phyloP scores from a whole-genome alignment of 2,888 invertebrate genomes.

The Rhagium mordax region DNA sequence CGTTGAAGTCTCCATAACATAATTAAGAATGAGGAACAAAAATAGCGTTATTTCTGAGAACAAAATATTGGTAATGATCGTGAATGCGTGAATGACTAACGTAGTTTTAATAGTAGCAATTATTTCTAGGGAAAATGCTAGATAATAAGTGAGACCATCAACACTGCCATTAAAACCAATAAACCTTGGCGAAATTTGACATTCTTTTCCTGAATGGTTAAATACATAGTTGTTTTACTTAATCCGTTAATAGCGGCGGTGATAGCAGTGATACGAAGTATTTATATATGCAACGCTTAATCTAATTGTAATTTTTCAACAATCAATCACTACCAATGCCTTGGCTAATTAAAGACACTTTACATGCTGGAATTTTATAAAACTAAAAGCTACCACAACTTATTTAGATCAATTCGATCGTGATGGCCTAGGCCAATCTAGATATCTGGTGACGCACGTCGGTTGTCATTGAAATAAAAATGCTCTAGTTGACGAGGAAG shows the following conservation, averaged over 20 bases:
- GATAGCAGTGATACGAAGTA: background rate
- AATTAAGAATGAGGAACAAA: background rate
- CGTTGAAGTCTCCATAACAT: background rate
- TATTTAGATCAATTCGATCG: slow-evolving; percentile 33
- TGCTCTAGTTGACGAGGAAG: slow-evolving; percentile 4
- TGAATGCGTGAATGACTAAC: background rate
- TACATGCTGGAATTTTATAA: slow-evolving; percentile 11
- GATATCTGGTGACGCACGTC: slow-evolving; percentile 24
- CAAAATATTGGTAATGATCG: background rate
- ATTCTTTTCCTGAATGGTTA: slow-evolving; percentile 41
- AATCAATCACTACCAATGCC: slow-evolving; percentile 44
- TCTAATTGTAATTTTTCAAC: slow-evolving; percentile 38
- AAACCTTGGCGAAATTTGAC: slow-evolving; percentile 38
- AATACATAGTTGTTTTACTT: slow-evolving; percentile 13
- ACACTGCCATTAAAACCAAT: slow-evolving; percentile 21
- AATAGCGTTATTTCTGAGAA: background rate
- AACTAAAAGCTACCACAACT: slow-evolving; percentile 5
- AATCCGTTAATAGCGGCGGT: background rate
- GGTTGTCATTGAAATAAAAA: slow-evolving; percentile 21
- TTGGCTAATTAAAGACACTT: slow-evolving; percentile 41
- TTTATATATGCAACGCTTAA: slow-evolving; percentile 27
- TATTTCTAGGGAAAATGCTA: background rate
- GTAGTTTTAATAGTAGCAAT: slow-evolving; percentile 5
- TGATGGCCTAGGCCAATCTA: slow-evolving; percentile 32
- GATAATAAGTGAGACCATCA: slow-evolving; percentile 16